Percentiles rank a stretch among this genome's conserved stretches.
Evolutionary conservation across 2,888 invertebrate species (phyloP).

Genomic region (Stratiomys singularior): DNA sequence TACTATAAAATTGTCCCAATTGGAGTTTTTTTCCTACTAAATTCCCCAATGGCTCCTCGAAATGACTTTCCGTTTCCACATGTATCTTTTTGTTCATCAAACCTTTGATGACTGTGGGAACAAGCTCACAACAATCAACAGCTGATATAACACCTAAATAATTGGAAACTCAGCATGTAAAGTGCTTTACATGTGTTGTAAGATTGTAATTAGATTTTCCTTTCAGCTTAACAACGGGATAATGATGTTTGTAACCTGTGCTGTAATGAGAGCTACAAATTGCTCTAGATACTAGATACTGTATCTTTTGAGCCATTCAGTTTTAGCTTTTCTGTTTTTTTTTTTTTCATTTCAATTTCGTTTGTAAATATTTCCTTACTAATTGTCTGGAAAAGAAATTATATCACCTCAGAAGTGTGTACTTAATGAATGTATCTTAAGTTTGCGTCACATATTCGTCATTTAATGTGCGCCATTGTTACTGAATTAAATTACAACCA

Average conservation of each 20-base stretch:
- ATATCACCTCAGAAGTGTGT: no score
- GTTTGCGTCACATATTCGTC: background rate
- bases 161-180: background rate
- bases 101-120: no score
- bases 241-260: background rate
- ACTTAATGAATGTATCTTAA: background rate
- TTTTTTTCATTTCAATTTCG: no score
- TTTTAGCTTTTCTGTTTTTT: no score
- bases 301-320: no score
- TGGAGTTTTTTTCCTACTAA: background rate
- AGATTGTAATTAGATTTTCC: background rate
- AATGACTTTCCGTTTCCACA: background rate
- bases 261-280: background rate
- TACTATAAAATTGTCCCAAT: background rate
- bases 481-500: constrained; percentile 8
- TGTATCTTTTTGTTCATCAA: background rate
- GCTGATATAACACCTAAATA: background rate
- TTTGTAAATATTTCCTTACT: no score
- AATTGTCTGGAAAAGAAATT: background rate
- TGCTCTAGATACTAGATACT: no score
- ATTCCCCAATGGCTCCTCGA: background rate
- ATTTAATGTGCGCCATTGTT: constrained; percentile 17
- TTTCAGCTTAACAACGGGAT: background rate
- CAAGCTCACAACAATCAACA: background rate
- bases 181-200: background rate